These are phyloP conservation scores for Nomada fucata DNA, from an alignment of 2,888 invertebrate genomes.

Conservation along the genomic window DNA sequence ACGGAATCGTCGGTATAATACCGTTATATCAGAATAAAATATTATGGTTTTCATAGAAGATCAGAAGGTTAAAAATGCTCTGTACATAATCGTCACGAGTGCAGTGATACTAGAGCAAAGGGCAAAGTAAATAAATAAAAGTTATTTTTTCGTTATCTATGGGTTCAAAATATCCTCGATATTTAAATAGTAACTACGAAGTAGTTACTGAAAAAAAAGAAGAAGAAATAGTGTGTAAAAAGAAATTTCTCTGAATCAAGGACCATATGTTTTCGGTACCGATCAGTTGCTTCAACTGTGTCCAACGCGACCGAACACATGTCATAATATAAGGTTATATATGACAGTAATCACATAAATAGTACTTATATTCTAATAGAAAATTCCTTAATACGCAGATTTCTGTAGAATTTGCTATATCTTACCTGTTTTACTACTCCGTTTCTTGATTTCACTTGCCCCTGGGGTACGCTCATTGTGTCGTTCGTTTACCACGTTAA, in stretches of 20 bases:
- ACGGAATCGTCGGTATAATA: not conserved
- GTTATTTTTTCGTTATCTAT: not conserved
- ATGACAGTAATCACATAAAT: constrained; percentile 30
- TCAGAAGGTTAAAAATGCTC: constrained; percentile 22
- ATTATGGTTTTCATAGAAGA: constrained; percentile 56
- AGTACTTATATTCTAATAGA: not conserved
- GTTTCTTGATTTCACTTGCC: constrained; percentile 83
- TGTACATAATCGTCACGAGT: not conserved
- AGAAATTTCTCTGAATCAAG: constrained; percentile 32
- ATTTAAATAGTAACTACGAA: not conserved
- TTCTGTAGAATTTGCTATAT: constrained; percentile 44
- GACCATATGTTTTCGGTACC: constrained; percentile 66
- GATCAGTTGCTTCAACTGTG: constrained; percentile 37
- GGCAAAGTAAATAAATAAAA: constrained; percentile 2
- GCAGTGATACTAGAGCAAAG: not conserved
- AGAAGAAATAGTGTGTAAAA: constrained; percentile 2
- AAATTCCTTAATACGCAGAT: not conserved
- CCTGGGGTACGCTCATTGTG: constrained; percentile 81
- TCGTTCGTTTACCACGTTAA: constrained; percentile 50
- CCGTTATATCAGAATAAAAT: not conserved
- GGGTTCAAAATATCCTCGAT: not conserved
- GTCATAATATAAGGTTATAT: constrained; percentile 55
- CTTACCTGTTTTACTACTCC: constrained; percentile 88
- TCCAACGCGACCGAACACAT: constrained; percentile 17
- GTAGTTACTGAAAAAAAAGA: not conserved